These are phyloP conservation scores for Matsumyia berberina DNA, from an alignment of 2,888 invertebrate genomes.

Conservation along the genomic window DNA sequence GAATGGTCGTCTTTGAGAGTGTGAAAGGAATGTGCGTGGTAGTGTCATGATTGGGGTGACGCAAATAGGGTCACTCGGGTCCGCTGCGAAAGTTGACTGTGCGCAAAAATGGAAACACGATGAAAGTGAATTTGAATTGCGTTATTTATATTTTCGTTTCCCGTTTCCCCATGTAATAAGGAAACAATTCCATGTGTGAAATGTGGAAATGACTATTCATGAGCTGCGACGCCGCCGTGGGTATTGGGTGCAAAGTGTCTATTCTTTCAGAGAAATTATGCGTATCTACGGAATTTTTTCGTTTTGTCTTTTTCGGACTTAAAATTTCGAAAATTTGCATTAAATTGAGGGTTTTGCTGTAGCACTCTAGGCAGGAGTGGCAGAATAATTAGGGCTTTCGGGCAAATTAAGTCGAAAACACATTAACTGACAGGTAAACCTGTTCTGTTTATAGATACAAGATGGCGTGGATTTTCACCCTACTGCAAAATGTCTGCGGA, in stretches of 20 bases:
- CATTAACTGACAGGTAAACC: too few species aligned
- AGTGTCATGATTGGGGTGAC: not conserved
- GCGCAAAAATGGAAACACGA: slow-evolving; percentile 11
- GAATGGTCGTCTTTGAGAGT: slow-evolving; percentile 9
- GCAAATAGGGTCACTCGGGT: slow-evolving; percentile 36
- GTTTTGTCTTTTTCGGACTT: not conserved
- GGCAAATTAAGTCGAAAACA: too few species aligned
- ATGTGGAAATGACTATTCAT: not conserved
- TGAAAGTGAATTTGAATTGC: slow-evolving; percentile 23
- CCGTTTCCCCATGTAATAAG: not conserved
- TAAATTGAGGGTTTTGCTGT: too few species aligned
- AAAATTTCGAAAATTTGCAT: not conserved
- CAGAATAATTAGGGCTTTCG: too few species aligned
- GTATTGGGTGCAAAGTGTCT: not conserved
- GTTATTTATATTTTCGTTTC: slow-evolving; percentile 3
- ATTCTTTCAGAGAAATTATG: slow-evolving; percentile 5
- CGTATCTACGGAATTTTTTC: not conserved
- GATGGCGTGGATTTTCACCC: too few species aligned
- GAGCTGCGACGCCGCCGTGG: not conserved
- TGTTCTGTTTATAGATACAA: too few species aligned
- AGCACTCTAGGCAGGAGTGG: too few species aligned
- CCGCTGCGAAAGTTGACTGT: slow-evolving; percentile 10
- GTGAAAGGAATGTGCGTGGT: slow-evolving; percentile 22
- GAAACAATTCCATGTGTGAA: slow-evolving; percentile 14
- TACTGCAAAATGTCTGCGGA: too few species aligned